Conservation (phyloP, 2,888 invertebrate species). For the Candidula unifasciata region DNA sequence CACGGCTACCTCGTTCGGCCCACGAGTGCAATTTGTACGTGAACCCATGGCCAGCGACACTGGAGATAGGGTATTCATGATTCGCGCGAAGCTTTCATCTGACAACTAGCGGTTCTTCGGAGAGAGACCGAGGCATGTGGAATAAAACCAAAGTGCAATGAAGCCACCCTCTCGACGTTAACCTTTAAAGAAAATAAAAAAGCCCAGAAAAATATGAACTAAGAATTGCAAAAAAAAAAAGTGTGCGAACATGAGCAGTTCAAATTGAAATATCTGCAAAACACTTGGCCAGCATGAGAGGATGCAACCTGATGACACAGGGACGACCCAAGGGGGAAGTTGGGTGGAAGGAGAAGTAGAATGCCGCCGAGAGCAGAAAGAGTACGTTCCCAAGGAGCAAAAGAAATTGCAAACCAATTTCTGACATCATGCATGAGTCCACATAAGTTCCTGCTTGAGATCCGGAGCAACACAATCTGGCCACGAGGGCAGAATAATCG, state of each 20-base stretch:
- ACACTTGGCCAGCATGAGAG: neutral
- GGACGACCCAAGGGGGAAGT: neutral
- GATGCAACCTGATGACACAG: neutral
- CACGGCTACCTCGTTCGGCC: too few species aligned
- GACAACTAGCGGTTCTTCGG: too few species aligned
- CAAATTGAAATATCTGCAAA: neutral
- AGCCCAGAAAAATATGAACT: too few species aligned
- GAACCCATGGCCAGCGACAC: too few species aligned
- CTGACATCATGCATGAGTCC: slow-evolving; percentile 29
- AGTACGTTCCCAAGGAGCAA: neutral
- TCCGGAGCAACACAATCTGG: slow-evolving; percentile 24
- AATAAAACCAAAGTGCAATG: too few species aligned
- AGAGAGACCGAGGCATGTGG: too few species aligned
- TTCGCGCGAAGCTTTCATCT: too few species aligned
- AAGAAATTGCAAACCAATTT: slow-evolving; percentile 36
- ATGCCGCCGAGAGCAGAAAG: neutral
- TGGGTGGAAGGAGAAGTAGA: neutral
- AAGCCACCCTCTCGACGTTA: too few species aligned
- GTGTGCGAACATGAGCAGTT: neutral
- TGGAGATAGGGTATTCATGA: too few species aligned
- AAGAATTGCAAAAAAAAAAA: neutral
- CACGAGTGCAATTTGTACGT: too few species aligned
- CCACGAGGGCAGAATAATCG: slow-evolving; percentile 17
- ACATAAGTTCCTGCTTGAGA: slow-evolving; percentile 5
- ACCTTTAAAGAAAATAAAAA: too few species aligned